Evolutionary conservation across 2,113 vertebrate species (phyloP).

Genomic region (Calidris pugnax): DNA sequence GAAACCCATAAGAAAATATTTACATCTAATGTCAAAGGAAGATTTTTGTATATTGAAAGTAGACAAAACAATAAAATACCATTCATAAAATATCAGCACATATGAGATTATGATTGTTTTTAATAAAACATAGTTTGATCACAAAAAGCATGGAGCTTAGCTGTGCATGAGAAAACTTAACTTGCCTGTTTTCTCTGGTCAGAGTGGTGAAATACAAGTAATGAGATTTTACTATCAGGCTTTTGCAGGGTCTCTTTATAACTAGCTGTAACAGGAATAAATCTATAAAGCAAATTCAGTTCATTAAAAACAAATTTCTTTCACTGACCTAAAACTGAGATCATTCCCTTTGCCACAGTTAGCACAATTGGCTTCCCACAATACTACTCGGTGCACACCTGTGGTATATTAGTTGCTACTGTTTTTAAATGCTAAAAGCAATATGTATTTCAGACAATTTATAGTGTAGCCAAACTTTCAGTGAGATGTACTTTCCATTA

Average conservation of each 20-base stretch:
- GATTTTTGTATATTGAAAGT: background rate
- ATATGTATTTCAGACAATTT: background rate
- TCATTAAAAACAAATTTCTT: background rate
- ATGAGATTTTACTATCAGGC: background rate
- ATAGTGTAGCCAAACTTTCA: background rate
- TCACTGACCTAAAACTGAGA: background rate
- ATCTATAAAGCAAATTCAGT: background rate
- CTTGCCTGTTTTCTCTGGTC: background rate
- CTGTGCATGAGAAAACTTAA: background rate
- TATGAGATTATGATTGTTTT: background rate
- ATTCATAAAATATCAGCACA: background rate
- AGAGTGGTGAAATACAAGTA: background rate
- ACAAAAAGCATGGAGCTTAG: background rate
- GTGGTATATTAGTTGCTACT: background rate
- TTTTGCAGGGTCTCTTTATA: background rate
- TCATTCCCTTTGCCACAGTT: background rate
- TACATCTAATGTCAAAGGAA: background rate
- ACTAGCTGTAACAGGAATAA: background rate
- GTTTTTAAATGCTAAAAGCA: background rate
- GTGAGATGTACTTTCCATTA: conserved; percentile 4
- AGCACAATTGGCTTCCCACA: background rate
- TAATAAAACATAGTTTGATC: background rate
- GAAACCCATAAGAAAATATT: background rate
- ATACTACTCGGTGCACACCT: background rate
- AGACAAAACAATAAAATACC: background rate